phyloP scores from a whole-genome alignment of 1,140 invertebrate genomes.

The Amphibalanus amphitrite region DNA sequence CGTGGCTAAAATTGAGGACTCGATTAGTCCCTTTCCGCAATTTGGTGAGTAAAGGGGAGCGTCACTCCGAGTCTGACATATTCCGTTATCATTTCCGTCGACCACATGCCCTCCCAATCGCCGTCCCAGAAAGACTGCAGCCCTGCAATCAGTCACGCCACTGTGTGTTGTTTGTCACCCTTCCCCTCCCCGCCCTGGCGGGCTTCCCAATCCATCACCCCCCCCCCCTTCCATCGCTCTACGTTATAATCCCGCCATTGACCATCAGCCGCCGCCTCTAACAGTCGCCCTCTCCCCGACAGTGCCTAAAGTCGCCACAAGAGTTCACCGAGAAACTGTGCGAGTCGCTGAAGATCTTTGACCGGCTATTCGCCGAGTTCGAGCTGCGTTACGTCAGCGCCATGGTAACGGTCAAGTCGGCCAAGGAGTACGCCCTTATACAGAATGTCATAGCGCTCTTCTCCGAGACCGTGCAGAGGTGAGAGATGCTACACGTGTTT shows the following conservation, averaged over 20 bases:
- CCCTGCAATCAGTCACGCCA: no score
- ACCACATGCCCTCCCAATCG: no score
- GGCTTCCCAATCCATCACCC: no score
- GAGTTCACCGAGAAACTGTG: conserved; percentile 56
- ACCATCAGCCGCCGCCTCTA: not conserved
- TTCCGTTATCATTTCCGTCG: no score
- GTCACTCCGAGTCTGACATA: no score
- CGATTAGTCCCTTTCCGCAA: no score
- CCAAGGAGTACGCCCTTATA: conserved; percentile 89
- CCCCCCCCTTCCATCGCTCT: no score
- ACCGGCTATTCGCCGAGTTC: conserved; percentile 85
- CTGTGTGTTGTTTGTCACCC: not conserved
- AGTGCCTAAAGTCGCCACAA: conserved; percentile 37
- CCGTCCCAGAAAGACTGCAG: no score
- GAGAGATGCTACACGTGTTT: no score
- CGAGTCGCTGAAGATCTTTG: conserved; percentile 82
- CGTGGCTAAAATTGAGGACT: no score
- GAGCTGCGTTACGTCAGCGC: conserved; percentile 95
- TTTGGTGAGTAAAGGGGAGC: no score
- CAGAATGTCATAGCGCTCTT: conserved; percentile 87
- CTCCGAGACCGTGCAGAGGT: conserved; percentile 8
- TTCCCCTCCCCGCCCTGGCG: no score
- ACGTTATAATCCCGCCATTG: not conserved
- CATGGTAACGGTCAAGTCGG: conserved; percentile 96
- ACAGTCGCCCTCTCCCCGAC: conserved; percentile 3